Percentiles rank a stretch among this genome's conserved stretches.
Conservation (phyloP, 2,113 vertebrate species). For the Brachyhypopomus gauderio region DNA sequence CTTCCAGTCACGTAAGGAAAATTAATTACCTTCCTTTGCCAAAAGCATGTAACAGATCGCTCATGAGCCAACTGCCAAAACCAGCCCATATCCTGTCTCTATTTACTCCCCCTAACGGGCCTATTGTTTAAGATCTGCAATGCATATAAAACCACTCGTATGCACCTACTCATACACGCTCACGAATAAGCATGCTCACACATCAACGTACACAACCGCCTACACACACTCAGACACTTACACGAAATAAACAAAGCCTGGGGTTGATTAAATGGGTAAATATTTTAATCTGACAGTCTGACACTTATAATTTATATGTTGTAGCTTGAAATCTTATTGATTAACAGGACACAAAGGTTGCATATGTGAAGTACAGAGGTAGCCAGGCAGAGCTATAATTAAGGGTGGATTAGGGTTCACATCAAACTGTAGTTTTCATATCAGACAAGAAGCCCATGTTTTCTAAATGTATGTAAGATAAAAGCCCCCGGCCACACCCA, state of each 20-base stretch:
- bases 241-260: no score
- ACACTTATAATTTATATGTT: no score
- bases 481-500: background rate
- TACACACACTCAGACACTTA: background rate
- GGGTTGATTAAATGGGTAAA: no score
- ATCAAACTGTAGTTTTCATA: background rate
- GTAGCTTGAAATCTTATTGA: no score
- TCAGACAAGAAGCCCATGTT: background rate
- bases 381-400: no score
- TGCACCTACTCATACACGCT: background rate
- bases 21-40: conserved; percentile 26
- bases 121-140: conserved; percentile 51
- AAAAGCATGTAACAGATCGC: conserved; percentile 32
- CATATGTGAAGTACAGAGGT: no score
- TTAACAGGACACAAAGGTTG: no score
- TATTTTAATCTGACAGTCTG: no score
- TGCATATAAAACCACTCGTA: conserved; percentile 20
- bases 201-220: background rate
- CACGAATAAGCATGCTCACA: background rate
- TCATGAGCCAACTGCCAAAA: conserved; percentile 36
- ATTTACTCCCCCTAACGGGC: conserved; percentile 44
- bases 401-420: background rate
- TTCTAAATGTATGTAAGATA: background rate
- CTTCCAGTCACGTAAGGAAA: conserved; percentile 27
- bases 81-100: conserved; percentile 43